A percentile compares a stretch with the other conserved stretches of the same genome.
These are phyloP conservation scores for Pseudorectes ferrugineus DNA, from an alignment of 2,113 vertebrate species.

Conservation along the genomic window DNA sequence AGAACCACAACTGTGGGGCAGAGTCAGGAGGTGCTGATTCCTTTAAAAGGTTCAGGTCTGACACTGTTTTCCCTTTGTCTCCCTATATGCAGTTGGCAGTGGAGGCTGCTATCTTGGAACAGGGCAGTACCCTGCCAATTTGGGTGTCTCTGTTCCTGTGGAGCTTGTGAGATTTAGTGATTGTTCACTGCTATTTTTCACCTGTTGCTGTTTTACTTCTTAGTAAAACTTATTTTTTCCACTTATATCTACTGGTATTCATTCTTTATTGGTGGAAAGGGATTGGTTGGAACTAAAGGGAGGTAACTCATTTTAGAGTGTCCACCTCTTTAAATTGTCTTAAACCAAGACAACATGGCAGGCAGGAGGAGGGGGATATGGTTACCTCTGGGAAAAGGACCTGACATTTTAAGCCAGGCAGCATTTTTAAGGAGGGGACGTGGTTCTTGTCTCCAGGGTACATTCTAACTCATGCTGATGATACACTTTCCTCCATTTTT, in stretches of 20 bases:
- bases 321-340: neutral
- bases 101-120: neutral
- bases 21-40: neutral
- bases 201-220: neutral
- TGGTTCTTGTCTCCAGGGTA: rapidly evolving
- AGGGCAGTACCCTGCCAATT: rapidly evolving
- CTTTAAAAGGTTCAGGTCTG: neutral
- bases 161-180: neutral
- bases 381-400: neutral
- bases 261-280: neutral
- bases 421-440: neutral
- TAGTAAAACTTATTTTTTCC: neutral
- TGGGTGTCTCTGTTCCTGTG: neutral
- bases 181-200: neutral
- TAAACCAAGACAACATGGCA: neutral
- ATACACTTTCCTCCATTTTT: neutral
- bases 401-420: neutral
- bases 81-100: neutral
- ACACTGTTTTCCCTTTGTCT: neutral
- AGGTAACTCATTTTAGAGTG: neutral
- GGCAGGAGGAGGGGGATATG: neutral
- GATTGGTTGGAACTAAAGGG: neutral
- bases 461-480: neutral
- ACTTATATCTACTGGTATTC: neutral
- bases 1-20: rapidly evolving